phyloP scores from a whole-genome alignment of 2,797 vertebrate species.

The Okamejei kenojei region DNA sequence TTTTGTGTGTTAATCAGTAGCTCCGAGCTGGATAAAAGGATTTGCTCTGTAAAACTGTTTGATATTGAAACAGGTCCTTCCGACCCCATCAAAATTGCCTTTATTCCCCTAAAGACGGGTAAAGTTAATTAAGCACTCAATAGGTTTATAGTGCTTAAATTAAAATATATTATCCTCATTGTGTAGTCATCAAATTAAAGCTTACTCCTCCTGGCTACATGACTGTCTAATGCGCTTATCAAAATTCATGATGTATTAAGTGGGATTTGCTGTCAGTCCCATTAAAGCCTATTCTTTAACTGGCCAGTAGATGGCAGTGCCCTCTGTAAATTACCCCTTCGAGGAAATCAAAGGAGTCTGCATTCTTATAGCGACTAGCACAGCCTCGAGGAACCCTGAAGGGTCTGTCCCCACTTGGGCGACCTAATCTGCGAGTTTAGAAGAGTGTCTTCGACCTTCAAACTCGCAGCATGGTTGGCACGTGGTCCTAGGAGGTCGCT shows the following conservation, averaged over 20 bases:
- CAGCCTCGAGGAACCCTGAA: too few species aligned
- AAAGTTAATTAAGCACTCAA: conserved; percentile 91
- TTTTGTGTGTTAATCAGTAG: conserved; percentile 83
- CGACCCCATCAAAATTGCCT: conserved; percentile 84
- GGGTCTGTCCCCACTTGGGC: too few species aligned
- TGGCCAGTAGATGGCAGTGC: conserved; percentile 57
- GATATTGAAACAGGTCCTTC: conserved; percentile 83
- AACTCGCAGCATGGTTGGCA: too few species aligned
- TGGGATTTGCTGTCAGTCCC: conserved; percentile 53
- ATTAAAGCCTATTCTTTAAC: conserved; percentile 39
- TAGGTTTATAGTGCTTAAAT: conserved; percentile 83
- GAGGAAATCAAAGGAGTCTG: not conserved
- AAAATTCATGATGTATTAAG: conserved; percentile 71
- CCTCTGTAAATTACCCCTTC: conserved; percentile 34
- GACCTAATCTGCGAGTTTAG: too few species aligned
- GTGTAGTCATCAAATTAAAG: conserved; percentile 68
- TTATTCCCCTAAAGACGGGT: conserved; percentile 81
- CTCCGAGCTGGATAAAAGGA: conserved; percentile 74
- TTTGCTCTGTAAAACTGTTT: conserved; percentile 78
- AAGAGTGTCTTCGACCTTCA: too few species aligned
- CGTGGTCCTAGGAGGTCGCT: too few species aligned
- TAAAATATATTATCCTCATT: conserved; percentile 82
- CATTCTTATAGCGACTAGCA: not conserved
- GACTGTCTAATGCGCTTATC: conserved; percentile 62
- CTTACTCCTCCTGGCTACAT: conserved; percentile 54